Conservation (phyloP, 2,113 vertebrate species). For the Tinamus guttatus region DNA sequence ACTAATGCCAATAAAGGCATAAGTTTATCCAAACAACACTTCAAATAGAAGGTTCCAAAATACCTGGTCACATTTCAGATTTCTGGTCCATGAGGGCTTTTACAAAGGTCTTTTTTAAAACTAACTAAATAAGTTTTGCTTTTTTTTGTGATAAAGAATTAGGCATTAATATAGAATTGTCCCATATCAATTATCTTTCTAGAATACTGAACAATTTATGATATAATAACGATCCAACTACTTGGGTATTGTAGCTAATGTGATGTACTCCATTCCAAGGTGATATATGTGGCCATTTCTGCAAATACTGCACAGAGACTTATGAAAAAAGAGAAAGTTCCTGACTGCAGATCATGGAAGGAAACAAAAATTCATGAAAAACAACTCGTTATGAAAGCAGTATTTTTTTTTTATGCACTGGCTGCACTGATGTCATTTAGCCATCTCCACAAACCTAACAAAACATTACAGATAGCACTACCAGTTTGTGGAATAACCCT, state of each 20-base stretch:
- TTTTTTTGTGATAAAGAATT: not conserved
- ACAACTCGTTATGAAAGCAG: not conserved
- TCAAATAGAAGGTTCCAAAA: not conserved
- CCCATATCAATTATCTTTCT: no score
- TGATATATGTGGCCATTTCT: not conserved
- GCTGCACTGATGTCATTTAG: not conserved
- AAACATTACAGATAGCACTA: not conserved
- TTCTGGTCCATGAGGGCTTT: not conserved
- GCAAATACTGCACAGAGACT: not conserved
- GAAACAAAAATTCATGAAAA: not conserved
- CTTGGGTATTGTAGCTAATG: fast-evolving
- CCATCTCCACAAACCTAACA: not conserved
- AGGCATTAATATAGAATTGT: not conserved
- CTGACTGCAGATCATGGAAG: not conserved
- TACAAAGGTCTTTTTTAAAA: no score
- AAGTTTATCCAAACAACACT: not conserved
- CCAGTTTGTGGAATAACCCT: not conserved
- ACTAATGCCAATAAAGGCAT: not conserved
- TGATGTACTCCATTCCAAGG: not conserved
- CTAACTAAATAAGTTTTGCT: not conserved
- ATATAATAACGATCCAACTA: not conserved
- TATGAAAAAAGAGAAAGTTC: not conserved
- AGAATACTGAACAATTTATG: no score
- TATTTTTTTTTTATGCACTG: not conserved
- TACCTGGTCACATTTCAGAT: not conserved